Evolutionary conservation across 2,797 vertebrate genomes (phyloP), one percentile per base, ranked within the genome.

Genomic region (Adrianichthys oophorus): DNA sequence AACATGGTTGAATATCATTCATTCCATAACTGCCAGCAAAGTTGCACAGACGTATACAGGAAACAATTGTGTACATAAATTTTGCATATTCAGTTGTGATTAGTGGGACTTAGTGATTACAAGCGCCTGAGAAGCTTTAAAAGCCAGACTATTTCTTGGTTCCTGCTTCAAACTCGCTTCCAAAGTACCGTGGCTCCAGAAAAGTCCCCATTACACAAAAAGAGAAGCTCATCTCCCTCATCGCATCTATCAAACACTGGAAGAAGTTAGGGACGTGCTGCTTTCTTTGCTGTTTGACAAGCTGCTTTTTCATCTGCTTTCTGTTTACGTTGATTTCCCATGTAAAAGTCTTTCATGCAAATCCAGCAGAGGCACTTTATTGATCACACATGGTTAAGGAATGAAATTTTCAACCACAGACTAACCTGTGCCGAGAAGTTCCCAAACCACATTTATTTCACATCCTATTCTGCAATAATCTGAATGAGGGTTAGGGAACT

Each of bases 81-180:
- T 68, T 76, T 73, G 75, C 76, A 80, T 78, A 83, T 72, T 89
- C 87, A 84, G 60, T 78, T 87, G 55, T 87, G 84, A 86, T 89
- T 89, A 88, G 55, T 50, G 72, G 26, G 65, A 14, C 62, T 74
- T 7, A 0, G 68, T 73, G 81, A 79, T 89, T 89, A 84, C 89
- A 85, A 86, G 59, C 68, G 83, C 82, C 69, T 16, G 63, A 56
- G 73, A 61, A 78, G 78, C 63, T 69, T 79, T 61, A 80, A 78
- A 80, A 62, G 50, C 66, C 10, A 72, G 51, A 68, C 67, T 42
- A 3, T 64, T 57, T 79, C 74, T 83, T 12, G 85, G 76, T 85
- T 87, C 86, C 89, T 83, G 71, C 87, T 89, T 89, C 85, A 87
- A 90, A 90, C 73, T 73, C 77, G 83, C 80, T 81, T 80, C 53